These are phyloP conservation scores for Onychomys arenicola DNA, from an alignment of 2,797 vertebrate genomes.

Conservation along the genomic window DNA sequence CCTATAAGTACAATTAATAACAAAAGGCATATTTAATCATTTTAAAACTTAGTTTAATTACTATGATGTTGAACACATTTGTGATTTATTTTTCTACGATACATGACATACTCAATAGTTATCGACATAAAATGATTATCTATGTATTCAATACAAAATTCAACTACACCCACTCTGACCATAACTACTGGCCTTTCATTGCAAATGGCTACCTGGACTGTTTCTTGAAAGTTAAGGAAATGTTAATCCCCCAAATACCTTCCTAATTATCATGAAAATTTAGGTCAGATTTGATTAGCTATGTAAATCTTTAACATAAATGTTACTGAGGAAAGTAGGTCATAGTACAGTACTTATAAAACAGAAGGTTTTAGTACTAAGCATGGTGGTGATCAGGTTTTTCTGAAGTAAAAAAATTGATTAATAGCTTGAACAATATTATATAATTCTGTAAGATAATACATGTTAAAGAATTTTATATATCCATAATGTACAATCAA, in stretches of 20 bases:
- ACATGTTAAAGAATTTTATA: constrained; percentile 53
- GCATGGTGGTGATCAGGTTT: constrained; percentile 14
- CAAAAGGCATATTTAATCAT: constrained; percentile 11
- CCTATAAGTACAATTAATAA: constrained; percentile 23
- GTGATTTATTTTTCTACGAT: constrained; percentile 26
- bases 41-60: constrained; percentile 62
- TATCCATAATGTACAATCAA: not conserved
- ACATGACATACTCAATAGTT: constrained; percentile 16
- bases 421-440: constrained; percentile 16
- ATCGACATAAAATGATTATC: constrained; percentile 15
- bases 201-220: constrained; percentile 13
- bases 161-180: not conserved
- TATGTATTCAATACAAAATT: constrained; percentile 7
- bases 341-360: constrained; percentile 18
- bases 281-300: constrained; percentile 38
- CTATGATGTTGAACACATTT: constrained; percentile 38
- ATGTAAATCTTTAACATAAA: constrained; percentile 47
- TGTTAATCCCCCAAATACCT: not conserved
- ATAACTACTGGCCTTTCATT: constrained; percentile 27
- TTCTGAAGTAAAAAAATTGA: constrained; percentile 26
- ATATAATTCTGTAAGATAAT: not conserved
- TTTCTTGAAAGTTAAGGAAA: constrained; percentile 42
- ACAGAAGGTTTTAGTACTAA: not conserved
- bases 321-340: not conserved
- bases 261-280: constrained; percentile 48